Percentiles rank a stretch among this genome's conserved stretches.
These are phyloP conservation scores for Dryas iulia DNA, from an alignment of 1,140 invertebrate species.

Conservation along the genomic window DNA sequence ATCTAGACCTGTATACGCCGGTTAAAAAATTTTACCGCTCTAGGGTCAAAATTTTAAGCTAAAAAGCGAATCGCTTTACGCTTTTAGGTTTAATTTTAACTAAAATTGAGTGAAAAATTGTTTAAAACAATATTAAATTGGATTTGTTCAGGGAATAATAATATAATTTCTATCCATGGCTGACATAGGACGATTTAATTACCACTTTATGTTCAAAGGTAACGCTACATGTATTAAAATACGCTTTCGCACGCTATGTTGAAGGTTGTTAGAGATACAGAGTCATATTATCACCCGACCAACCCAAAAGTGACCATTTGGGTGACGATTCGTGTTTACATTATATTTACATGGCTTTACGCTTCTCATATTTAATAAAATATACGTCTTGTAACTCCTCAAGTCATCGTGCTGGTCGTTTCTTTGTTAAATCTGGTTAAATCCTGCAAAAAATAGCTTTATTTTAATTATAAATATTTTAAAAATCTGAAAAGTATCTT, in stretches of 20 bases:
- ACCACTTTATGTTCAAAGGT: conserved; percentile 87
- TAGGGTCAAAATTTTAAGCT: not conserved
- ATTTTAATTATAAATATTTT: too few species aligned
- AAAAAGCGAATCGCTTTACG: not conserved
- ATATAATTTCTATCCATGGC: conserved; percentile 74
- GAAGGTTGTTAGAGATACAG: conserved; percentile 10
- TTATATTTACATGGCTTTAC: conserved; percentile 8
- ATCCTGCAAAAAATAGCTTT: not conserved
- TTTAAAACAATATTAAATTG: not conserved
- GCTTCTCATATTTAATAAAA: conserved; percentile 2
- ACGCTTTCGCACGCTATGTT: conserved; percentile 25
- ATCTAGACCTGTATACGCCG: conserved; percentile 22
- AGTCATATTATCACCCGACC: conserved; percentile 5
- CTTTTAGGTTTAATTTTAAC: not conserved
- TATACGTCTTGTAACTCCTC: not conserved
- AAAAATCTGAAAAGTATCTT: not conserved
- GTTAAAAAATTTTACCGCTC: conserved; percentile 25
- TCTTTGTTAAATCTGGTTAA: not conserved
- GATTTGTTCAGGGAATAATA: conserved; percentile 30
- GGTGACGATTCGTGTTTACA: not conserved
- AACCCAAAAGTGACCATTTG: not conserved
- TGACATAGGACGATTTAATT: conserved; percentile 85
- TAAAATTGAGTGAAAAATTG: not conserved
- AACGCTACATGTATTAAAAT: conserved; percentile 61
- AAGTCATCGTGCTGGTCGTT: not conserved